A percentile compares a stretch with the other conserved stretches of the same genome.
phyloP scores from a whole-genome alignment of 2,113 vertebrate species.

The Carlito syrichta region DNA sequence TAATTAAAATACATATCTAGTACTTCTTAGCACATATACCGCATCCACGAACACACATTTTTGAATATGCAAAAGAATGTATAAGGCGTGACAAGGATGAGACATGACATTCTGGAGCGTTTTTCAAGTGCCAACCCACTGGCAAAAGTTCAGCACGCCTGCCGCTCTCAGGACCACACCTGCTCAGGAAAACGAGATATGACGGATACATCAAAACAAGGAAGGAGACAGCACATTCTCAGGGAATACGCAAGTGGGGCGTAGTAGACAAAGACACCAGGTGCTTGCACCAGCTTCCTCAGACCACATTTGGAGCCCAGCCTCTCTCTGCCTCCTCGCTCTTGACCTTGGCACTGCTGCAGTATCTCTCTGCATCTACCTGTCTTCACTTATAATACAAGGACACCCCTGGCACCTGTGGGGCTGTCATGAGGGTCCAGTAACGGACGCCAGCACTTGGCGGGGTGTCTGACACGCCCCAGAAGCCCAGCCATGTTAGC shows the following conservation, averaged over 20 bases:
- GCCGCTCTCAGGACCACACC: not conserved
- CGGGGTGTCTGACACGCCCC: fast-evolving
- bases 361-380: not conserved
- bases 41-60: not conserved
- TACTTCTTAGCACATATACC: not conserved
- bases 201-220: not conserved
- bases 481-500: not conserved
- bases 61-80: not conserved
- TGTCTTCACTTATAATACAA: not conserved
- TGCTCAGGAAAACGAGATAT: not conserved
- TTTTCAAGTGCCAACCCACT: not conserved
- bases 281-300: not conserved
- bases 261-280: not conserved
- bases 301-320: fast-evolving
- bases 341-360: not conserved
- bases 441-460: not conserved
- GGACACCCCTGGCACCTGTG: not conserved
- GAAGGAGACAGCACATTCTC: not conserved
- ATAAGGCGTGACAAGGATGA: not conserved
- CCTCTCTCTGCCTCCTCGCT: fast-evolving
- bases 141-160: not conserved
- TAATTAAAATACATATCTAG: slow-evolving; percentile 59
- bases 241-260: not conserved
- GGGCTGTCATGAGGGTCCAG: not conserved
- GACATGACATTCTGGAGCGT: not conserved